A percentile compares a stretch with the other conserved stretches of the same genome.
Evolutionary conservation across 2,113 vertebrate species (phyloP).

Genomic region (Peucedramus taeniatus): DNA sequence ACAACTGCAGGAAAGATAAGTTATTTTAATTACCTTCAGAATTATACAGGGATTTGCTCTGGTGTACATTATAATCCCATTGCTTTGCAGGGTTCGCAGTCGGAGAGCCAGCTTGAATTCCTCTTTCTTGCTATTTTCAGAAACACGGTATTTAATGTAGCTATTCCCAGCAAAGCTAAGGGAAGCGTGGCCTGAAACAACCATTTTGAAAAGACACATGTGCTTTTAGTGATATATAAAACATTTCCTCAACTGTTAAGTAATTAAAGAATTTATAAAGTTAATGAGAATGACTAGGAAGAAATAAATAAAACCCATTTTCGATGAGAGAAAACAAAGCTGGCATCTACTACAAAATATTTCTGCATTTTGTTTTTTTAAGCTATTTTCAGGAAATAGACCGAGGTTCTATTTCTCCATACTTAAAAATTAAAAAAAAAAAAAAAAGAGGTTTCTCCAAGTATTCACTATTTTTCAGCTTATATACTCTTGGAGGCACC

Average conservation of each 20-base stretch:
- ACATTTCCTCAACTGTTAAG: background rate
- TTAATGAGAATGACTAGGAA: background rate
- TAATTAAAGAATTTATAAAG: conserved; percentile 5
- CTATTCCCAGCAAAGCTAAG: conserved; percentile 97
- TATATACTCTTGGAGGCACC: background rate
- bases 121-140: conserved; percentile 81
- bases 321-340: background rate
- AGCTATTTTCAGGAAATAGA: background rate
- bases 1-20: conserved; percentile 33
- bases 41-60: conserved; percentile 87
- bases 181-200: conserved; percentile 87
- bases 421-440: background rate
- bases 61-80: conserved; percentile 94
- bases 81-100: conserved; percentile 91
- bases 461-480: background rate
- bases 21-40: conserved; percentile 84
- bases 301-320: background rate
- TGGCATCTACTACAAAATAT: background rate
- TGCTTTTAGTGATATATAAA: conserved; percentile 36
- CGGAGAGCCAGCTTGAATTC: conserved; percentile 91
- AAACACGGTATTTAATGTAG: conserved; percentile 94
- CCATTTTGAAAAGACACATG: conserved; percentile 43
- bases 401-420: background rate
- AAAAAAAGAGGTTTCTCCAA: background rate
- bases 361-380: background rate